Evolutionary conservation across 1,140 invertebrate genomes (phyloP).

Genomic region (Gonioctena quinquepunctata): DNA sequence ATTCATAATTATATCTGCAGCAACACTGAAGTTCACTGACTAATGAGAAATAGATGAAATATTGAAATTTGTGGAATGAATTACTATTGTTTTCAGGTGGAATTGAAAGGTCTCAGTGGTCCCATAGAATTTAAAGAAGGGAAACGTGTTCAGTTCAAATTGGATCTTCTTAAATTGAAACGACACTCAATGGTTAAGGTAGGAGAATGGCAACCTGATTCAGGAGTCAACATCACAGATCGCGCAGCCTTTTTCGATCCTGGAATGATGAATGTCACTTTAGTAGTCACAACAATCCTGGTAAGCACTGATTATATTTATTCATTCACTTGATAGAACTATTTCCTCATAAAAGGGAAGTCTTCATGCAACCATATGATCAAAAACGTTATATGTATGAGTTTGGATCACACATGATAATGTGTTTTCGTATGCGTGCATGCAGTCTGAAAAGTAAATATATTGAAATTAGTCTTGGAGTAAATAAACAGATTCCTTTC

Average conservation of each 20-base stretch:
- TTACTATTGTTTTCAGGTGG: conserved; percentile 65
- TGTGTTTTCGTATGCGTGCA: no score
- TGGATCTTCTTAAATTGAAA: conserved; percentile 78
- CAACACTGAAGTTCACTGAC: background rate
- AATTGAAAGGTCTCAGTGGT: conserved; percentile 75
- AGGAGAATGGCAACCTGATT: conserved; percentile 77
- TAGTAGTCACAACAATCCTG: conserved; percentile 86
- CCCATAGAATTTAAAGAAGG: conserved; percentile 80
- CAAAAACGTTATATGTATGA: no score
- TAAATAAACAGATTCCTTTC: no score
- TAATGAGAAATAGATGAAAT: no score
- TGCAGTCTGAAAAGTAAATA: no score
- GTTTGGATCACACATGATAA: no score
- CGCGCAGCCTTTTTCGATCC: conserved; percentile 82
- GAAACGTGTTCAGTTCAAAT: conserved; percentile 71
- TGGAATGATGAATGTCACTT: conserved; percentile 81
- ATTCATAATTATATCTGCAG: no score
- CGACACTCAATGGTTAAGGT: conserved; percentile 76
- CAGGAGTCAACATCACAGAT: conserved; percentile 81
- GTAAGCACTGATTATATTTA: conserved; percentile 60
- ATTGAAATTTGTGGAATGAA: background rate
- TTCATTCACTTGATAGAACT: no score
- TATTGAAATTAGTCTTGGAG: no score
- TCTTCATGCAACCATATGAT: no score
- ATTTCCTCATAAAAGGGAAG: no score